phyloP scores from a whole-genome alignment of 2,888 invertebrate genomes.

The Caenorhabditis parvicauda region DNA sequence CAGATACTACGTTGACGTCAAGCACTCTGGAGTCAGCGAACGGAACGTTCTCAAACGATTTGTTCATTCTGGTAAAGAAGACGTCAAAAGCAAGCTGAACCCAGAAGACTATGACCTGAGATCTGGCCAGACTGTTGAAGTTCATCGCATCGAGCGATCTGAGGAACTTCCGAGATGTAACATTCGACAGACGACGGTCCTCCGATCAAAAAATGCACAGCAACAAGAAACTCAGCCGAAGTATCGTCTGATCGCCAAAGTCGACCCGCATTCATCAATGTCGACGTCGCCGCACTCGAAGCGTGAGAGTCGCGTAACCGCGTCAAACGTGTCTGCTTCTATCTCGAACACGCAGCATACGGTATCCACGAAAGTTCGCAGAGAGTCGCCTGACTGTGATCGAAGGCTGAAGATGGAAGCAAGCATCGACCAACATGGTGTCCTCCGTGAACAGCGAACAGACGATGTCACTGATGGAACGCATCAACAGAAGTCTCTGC shows the following conservation, averaged over 20 bases:
- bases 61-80: constrained; percentile 33
- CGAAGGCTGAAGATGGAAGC: constrained; percentile 16
- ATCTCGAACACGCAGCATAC: constrained; percentile 20
- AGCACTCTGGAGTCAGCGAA: constrained; percentile 33
- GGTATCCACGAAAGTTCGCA: constrained; percentile 20
- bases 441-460: too few relatives aligned
- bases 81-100: constrained; percentile 20
- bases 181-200: constrained; percentile 4
- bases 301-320: constrained; percentile 9
- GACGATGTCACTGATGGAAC: too few relatives aligned
- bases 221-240: constrained; percentile 14
- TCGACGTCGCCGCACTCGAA: too few relatives aligned
- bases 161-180: constrained; percentile 18
- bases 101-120: constrained; percentile 21
- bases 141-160: constrained; percentile 15
- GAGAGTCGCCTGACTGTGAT: constrained; percentile 27
- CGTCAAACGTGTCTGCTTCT: constrained; percentile 25
- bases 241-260: constrained; percentile 18
- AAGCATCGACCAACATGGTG: constrained; percentile 29
- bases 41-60: constrained; percentile 16
- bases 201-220: not conserved
- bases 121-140: not conserved
- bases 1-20: constrained; percentile 41
- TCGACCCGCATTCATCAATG: constrained; percentile 13
- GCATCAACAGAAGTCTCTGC: too few relatives aligned